Conservation (phyloP, 2,113 vertebrate genomes). For the Tapirus terrestris region DNA sequence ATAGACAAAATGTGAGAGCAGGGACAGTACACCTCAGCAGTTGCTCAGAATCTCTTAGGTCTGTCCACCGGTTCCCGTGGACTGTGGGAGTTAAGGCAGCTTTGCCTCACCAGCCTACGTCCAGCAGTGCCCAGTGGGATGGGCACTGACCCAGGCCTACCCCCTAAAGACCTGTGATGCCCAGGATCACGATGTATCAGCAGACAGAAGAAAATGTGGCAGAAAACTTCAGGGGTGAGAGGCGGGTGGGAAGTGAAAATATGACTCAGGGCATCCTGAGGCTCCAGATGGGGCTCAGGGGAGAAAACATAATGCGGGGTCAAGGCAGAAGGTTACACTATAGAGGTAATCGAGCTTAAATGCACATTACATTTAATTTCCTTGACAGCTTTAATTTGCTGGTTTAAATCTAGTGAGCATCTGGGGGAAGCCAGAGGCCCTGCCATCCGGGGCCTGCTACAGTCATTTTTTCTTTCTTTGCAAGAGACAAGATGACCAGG, state of each 20-base stretch:
- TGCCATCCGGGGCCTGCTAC: not conserved
- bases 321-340: not conserved
- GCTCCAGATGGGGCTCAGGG: slow-evolving; percentile 22
- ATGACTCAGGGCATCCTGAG: slow-evolving; percentile 20
- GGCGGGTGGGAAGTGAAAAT: not conserved
- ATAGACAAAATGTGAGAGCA: not conserved
- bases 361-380: slow-evolving; percentile 29
- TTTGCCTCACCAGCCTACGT: not conserved
- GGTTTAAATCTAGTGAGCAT: slow-evolving; percentile 49
- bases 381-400: slow-evolving; percentile 47
- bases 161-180: not conserved
- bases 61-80: not conserved
- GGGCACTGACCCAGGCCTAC: too few species aligned
- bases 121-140: not conserved
- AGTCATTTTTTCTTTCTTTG: not conserved
- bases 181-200: not conserved
- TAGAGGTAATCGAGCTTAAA: not conserved
- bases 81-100: not conserved
- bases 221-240: not conserved
- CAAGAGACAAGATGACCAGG: not conserved
- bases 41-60: not conserved
- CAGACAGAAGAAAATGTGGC: slow-evolving; percentile 18
- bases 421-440: not conserved
- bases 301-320: slow-evolving; percentile 9
- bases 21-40: not conserved